Evolutionary conservation across 2,888 invertebrate species (phyloP), one percentile per base, ranked within the genome.

Genomic region (Platynereis dumerilii): DNA sequence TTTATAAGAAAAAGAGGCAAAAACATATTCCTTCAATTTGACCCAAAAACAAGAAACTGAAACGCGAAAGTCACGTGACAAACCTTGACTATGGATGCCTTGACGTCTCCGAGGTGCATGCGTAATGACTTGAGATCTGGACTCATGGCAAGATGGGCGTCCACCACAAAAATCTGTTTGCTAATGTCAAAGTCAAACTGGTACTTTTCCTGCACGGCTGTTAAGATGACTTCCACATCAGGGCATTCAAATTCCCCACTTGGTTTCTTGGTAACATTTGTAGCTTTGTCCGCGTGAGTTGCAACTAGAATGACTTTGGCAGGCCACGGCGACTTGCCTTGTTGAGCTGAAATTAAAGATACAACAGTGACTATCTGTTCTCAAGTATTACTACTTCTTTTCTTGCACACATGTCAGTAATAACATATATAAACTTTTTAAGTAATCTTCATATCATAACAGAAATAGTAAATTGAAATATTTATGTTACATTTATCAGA

Each of bases 71-170:
- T n/a, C n/a, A n/a, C n/a, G n/a, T n/a, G n/a, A n/a, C n/a, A n/a
- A n/a, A 82, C 88, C 85, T 87, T 86, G 58, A 88, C 81, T 68
- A 88, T 86, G 64, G 85, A 83, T 52, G 85, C 83, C 77, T 88
- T 88, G 58, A 87, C 80, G 34, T 86, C 84, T 44, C 83, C 78
- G 48, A 90, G 79, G 68, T 87, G 86, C n/a, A 84, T 80, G 76
- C 89, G 88, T 60, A 90, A 81, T 65, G 87, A 85, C 79, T 88
- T 89, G 77, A 89, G 86, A 48, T 89, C 89, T 56, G 86, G 83
- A n/a, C 89, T 88, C 63, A 87, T 87, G 28, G 89, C 87, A 55
- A 88, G 87, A 69, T 88, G 88, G 42, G 88, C 86, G 77, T 90
- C 90, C 80, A 90, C 79, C 29, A 90, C 86, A 70, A 89, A 85